Evolutionary conservation across 1,140 invertebrate genomes (phyloP).

Genomic region (Heliconius eleuchia): DNA sequence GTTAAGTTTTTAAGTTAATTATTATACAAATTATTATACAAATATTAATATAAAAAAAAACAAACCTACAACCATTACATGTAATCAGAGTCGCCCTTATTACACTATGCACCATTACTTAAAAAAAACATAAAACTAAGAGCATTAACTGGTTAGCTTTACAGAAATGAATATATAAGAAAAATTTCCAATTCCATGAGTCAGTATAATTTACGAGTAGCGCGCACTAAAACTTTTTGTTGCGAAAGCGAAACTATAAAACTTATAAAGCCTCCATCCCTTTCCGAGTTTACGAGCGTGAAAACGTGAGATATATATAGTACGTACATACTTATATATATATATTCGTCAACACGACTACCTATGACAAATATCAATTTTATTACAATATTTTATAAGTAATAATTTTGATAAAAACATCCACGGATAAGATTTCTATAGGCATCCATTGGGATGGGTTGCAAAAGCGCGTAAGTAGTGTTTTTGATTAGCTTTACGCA

Average conservation of each 20-base stretch:
- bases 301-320: constrained; percentile 59
- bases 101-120: background rate
- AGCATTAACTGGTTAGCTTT: constrained; percentile 19
- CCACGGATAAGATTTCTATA: no score
- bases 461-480: no score
- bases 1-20: no score
- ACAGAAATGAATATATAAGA: constrained; percentile 37
- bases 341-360: background rate
- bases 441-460: no score
- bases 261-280: constrained; percentile 65
- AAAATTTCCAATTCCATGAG: constrained; percentile 55
- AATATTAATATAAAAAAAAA: background rate
- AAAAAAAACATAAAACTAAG: constrained; percentile 4
- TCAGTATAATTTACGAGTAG: constrained; percentile 73
- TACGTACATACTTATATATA: constrained; percentile 41
- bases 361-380: background rate
- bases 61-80: background rate
- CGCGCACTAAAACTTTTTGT: constrained; percentile 74
- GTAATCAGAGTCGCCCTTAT: background rate
- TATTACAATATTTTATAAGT: no score
- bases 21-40: no score
- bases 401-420: no score
- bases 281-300: constrained; percentile 63
- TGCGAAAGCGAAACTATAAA: constrained; percentile 49
- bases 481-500: no score